These are phyloP conservation scores for Solenopsis fugax DNA, from an alignment of 1,140 invertebrate species.

Conservation along the genomic window DNA sequence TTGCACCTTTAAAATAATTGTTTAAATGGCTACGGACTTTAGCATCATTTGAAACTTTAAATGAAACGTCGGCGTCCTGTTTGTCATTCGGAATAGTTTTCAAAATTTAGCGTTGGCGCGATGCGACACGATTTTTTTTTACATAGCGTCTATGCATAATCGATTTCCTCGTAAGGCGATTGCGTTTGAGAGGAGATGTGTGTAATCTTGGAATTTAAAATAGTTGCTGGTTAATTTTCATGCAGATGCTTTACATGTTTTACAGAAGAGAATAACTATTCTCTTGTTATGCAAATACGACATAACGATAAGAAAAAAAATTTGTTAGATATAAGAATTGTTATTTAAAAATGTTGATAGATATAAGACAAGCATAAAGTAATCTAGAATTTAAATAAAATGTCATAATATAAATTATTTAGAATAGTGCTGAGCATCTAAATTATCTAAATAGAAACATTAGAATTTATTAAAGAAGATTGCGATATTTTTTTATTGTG, in stretches of 20 bases:
- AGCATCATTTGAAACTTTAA: background rate
- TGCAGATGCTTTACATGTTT: constrained; percentile 3
- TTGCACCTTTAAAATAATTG: background rate
- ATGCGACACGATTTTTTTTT: background rate
- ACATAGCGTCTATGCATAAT: background rate
- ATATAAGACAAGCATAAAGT: too few species aligned
- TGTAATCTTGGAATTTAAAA: constrained; percentile 36
- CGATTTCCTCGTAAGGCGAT: constrained; percentile 2
- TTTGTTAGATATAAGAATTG: background rate
- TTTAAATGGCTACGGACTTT: background rate
- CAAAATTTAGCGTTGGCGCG: background rate
- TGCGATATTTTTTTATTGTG: too few species aligned
- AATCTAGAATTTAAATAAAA: too few species aligned
- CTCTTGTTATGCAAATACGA: background rate
- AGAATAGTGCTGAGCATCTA: too few species aligned
- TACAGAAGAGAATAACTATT: background rate
- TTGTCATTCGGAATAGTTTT: background rate
- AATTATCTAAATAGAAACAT: too few species aligned
- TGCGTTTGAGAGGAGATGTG: constrained; percentile 13
- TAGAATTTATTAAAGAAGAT: too few species aligned
- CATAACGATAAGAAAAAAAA: background rate
- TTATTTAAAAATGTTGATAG: too few species aligned
- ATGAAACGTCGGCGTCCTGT: background rate
- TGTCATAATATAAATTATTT: too few species aligned
- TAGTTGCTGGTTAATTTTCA: constrained; percentile 15